Evolutionary conservation across 2,797 vertebrate genomes (phyloP).

Genomic region (Sebastes oblongus): DNA sequence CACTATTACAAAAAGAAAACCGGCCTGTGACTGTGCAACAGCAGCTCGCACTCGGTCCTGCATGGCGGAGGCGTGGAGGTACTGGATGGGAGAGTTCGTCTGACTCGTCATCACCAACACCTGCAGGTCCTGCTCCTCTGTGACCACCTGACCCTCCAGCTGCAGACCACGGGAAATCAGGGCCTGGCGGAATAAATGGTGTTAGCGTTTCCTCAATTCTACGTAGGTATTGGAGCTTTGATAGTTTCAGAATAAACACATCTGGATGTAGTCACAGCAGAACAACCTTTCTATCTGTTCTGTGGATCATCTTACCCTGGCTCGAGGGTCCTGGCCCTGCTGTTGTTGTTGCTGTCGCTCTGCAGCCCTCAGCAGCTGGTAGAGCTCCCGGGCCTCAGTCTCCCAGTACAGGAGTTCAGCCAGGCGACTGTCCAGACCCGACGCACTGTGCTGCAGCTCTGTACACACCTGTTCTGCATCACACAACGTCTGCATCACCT

Average conservation of each 20-base stretch:
- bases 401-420: slow-evolving; percentile 85
- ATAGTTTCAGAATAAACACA: background rate
- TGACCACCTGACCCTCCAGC: slow-evolving; percentile 87
- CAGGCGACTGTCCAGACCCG: slow-evolving; percentile 78
- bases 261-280: background rate
- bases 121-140: slow-evolving; percentile 86
- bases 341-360: slow-evolving; percentile 49
- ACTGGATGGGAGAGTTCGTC: slow-evolving; percentile 82
- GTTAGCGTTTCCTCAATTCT: background rate
- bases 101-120: slow-evolving; percentile 78
- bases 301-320: slow-evolving; percentile 60
- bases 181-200: slow-evolving; percentile 68
- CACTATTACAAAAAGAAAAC: background rate
- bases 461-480: slow-evolving; percentile 80
- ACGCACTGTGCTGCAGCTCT: slow-evolving; percentile 80
- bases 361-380: slow-evolving; percentile 69
- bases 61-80: slow-evolving; percentile 78
- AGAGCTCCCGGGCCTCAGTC: slow-evolving; percentile 77
- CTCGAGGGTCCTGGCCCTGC: slow-evolving; percentile 72
- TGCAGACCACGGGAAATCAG: slow-evolving; percentile 87
- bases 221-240: background rate
- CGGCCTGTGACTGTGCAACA: slow-evolving; percentile 81
- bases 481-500: slow-evolving; percentile 81
- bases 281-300: background rate
- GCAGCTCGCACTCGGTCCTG: slow-evolving; percentile 83